Base-by-base conservation (phyloP, 2,888 invertebrate genomes). In the Thymelicus lineola region DNA sequence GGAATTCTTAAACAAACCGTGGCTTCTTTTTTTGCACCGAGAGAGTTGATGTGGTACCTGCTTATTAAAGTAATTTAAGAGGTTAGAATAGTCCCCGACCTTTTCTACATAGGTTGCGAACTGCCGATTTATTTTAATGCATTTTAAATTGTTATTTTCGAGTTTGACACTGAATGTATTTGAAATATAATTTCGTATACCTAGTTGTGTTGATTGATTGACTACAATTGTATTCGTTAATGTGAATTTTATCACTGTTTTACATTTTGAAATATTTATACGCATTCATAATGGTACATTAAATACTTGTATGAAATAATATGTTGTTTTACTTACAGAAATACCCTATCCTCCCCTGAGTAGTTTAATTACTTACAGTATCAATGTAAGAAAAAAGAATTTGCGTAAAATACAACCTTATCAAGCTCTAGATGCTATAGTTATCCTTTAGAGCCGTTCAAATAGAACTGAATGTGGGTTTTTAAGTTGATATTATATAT, bases 171-270 rank as follows among this genome's bases (percentile, higher is more conserved):
- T 77, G 73, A 77, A 75, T 77, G 76, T 77, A 75, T 76, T 85
- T 83, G 83, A 86, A 88, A 86, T 86, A 86, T 90, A 82, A 87
- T 91, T 93, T 91, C 82, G 79, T 82, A 83, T 82, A 83, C 76
- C 84, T 82, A 86, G 85, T 90, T 91, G 79, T 82, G 85, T 93
- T 91, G 79, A 79, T 93, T 91, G 78, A 79, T 87, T 91, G 78
- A 79, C 87, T 86, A 85, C 89, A 89, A 86, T 91, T 90, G 82
- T 89, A 91, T 93, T 89, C 89, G 90, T 92, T 93, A 85, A 84
- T 91, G 90, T 92, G 91, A 91, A 94, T 94, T 94, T 93, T 94
- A 94, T 94, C 91, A 94, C 93, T 94, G 94, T 94, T 94, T 94
- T 94, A 93, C 89, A 92, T 91, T 94, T 94, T 93, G 87, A 94